phyloP scores from a whole-genome alignment of 2,888 invertebrate genomes.

The Junonia oenone region DNA sequence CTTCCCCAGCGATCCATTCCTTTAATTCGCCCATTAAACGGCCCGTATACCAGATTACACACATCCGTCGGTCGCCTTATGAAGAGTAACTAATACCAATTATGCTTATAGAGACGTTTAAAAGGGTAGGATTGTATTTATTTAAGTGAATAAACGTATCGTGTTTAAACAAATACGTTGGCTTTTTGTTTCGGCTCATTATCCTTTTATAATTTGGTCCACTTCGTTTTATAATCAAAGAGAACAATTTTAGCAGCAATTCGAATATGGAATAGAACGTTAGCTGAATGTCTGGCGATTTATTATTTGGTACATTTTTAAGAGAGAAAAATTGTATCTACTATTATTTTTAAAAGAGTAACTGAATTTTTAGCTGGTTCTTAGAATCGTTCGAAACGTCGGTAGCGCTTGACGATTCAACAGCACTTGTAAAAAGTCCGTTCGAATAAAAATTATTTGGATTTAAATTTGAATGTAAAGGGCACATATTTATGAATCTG shows the following conservation, averaged over 20 bases:
- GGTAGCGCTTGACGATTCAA: background rate
- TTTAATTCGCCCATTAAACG: slow-evolving; percentile 62
- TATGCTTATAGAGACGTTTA: slow-evolving; percentile 25
- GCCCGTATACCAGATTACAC: slow-evolving; percentile 68
- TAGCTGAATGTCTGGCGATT: background rate
- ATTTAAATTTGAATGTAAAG: background rate
- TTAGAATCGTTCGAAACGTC: background rate
- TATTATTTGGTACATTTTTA: background rate
- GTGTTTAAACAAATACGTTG: background rate
- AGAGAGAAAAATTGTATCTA: background rate
- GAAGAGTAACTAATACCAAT: slow-evolving; percentile 30
- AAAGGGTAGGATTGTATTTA: slow-evolving; percentile 10
- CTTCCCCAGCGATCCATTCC: slow-evolving; percentile 28
- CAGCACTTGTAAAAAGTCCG: background rate
- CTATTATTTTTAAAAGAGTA: background rate
- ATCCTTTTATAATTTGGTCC: background rate
- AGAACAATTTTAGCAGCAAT: too few relatives aligned
- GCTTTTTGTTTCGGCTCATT: background rate
- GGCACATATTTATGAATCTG: background rate
- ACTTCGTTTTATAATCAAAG: too few relatives aligned
- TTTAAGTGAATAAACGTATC: slow-evolving; percentile 6
- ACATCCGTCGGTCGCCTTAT: slow-evolving; percentile 47
- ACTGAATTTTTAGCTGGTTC: background rate
- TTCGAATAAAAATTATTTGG: background rate
- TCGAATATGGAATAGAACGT: background rate